A percentile compares a stretch with the other conserved stretches of the same genome.
Conservation (phyloP, 2,888 invertebrate genomes). For the Mesorhabditis sp. region DNA sequence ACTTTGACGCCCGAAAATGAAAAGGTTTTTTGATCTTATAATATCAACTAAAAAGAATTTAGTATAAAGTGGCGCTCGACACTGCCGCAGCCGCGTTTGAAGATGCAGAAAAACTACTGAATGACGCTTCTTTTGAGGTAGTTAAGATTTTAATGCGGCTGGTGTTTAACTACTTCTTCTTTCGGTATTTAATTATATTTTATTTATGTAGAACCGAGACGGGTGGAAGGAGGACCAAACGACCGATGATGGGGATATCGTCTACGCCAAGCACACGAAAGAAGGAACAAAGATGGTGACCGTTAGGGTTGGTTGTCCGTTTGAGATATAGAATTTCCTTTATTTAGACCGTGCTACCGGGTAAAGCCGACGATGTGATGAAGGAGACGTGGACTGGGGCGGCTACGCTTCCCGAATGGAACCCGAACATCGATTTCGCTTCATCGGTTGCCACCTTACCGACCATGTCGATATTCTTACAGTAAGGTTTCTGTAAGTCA, state of each 20-base stretch:
- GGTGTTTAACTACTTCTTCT: not conserved
- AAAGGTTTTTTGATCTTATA: constrained; percentile 14
- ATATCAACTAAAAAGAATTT: constrained; percentile 9
- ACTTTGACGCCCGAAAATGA: constrained; percentile 20
- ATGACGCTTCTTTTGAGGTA: constrained; percentile 26
- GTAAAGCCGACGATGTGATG: constrained; percentile 26
- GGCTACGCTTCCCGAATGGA: constrained; percentile 42
- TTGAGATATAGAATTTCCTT: not conserved
- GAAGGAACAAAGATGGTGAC: constrained; percentile 31
- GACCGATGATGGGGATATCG: constrained; percentile 31
- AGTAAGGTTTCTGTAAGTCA: constrained; percentile 19
- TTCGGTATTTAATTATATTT: not conserved
- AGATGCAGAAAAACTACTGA: constrained; percentile 30
- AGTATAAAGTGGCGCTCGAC: constrained; percentile 29
- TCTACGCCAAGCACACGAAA: constrained; percentile 29
- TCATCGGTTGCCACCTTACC: constrained; percentile 34
- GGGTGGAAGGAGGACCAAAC: constrained; percentile 10
- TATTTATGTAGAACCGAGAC: not conserved
- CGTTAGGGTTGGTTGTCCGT: constrained; percentile 21
- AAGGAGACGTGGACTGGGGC: constrained; percentile 34
- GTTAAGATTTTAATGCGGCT: not conserved
- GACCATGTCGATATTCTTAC: constrained; percentile 44
- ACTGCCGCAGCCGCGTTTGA: constrained; percentile 25
- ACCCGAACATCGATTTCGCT: constrained; percentile 47
- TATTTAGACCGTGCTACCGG: constrained; percentile 23